These are phyloP conservation scores for Xanthia togata DNA, from an alignment of 2,888 invertebrate genomes.

Conservation along the genomic window DNA sequence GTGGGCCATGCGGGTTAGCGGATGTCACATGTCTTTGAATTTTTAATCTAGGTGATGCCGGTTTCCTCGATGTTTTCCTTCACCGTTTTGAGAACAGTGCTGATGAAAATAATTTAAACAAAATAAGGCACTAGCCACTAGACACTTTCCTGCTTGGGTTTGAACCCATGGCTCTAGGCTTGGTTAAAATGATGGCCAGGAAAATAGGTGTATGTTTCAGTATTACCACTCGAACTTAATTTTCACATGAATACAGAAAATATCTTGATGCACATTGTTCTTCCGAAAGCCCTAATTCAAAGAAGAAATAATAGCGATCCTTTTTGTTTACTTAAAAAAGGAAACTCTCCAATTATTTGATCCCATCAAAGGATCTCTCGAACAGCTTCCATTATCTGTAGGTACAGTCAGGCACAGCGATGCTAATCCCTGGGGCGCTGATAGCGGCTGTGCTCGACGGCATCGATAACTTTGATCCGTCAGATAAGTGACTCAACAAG, in stretches of 20 bases:
- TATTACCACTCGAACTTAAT: background rate
- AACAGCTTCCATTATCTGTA: slow-evolving; percentile 41
- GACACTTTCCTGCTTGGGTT: too few relatives aligned
- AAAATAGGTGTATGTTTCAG: background rate
- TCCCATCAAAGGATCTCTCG: slow-evolving; percentile 37
- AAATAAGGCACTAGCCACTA: too few relatives aligned
- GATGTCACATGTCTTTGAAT: too few relatives aligned
- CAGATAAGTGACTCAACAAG: slow-evolving; percentile 40
- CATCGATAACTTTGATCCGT: slow-evolving; percentile 53
- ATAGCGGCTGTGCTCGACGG: slow-evolving; percentile 40
- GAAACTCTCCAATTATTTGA: slow-evolving; percentile 38
- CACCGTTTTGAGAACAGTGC: too few relatives aligned
- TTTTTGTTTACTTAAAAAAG: slow-evolving; percentile 25
- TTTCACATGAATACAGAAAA: background rate
- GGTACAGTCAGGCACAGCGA: slow-evolving; percentile 39
- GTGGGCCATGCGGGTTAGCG: too few relatives aligned
- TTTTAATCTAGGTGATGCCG: too few relatives aligned
- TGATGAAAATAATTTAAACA: too few relatives aligned
- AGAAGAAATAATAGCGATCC: slow-evolving; percentile 2
- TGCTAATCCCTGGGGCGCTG: slow-evolving; percentile 41
- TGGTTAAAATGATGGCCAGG: too few relatives aligned
- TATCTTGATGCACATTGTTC: background rate
- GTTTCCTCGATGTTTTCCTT: too few relatives aligned
- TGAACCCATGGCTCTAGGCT: too few relatives aligned
- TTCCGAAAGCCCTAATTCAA: background rate